Conservation (phyloP, 2,888 invertebrate genomes). For the Lissocephala sabroskyi region DNA sequence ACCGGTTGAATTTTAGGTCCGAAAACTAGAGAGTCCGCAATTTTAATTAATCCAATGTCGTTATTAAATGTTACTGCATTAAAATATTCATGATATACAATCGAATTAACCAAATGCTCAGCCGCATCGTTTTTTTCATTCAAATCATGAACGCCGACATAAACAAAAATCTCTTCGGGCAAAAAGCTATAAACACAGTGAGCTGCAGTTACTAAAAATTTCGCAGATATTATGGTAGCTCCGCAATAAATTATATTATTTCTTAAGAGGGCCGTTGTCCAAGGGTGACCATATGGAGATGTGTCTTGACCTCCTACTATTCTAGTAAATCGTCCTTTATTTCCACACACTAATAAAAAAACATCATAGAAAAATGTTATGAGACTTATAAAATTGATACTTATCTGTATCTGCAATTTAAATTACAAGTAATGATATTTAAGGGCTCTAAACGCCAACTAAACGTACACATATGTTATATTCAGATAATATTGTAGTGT, state of each 20-base stretch:
- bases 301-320: background rate
- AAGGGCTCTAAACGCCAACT: too few species aligned
- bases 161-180: background rate
- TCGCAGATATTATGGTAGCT: background rate
- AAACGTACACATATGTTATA: too few species aligned
- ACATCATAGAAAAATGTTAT: background rate
- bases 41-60: background rate
- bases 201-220: background rate
- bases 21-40: background rate
- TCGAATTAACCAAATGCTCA: background rate
- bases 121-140: background rate
- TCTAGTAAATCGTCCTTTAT: background rate
- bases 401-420: too few species aligned
- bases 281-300: background rate
- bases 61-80: conserved; percentile 1
- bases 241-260: background rate
- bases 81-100: background rate
- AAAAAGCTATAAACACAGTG: background rate
- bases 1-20: background rate
- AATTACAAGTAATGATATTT: too few species aligned
- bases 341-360: background rate
- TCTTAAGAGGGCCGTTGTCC: background rate
- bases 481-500: too few species aligned
- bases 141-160: background rate
- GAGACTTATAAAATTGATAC: too few species aligned